phyloP scores from a whole-genome alignment of 2,797 vertebrate species.

The Remorina albescens region DNA sequence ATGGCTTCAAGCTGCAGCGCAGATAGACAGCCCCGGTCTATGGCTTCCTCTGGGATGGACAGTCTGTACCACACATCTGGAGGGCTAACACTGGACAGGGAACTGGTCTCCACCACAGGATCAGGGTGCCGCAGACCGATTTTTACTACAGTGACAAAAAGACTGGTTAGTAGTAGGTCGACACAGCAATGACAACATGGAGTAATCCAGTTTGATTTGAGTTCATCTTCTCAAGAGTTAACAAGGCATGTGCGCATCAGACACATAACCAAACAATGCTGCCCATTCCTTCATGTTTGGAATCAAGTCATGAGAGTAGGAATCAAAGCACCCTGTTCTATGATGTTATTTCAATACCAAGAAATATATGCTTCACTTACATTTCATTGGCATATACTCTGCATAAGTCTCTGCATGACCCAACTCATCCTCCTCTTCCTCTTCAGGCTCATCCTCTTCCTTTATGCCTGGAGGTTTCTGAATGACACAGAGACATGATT shows the following conservation, averaged over 20 bases:
- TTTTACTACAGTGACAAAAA: conserved; percentile 85
- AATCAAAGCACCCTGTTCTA: background rate
- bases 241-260: background rate
- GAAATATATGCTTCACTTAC: conserved; percentile 77
- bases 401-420: conserved; percentile 98
- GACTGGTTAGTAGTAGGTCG: conserved; percentile 18
- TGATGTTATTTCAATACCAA: background rate
- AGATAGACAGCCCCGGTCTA: conserved; percentile 95
- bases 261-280: background rate
- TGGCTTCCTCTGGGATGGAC: conserved; percentile 93
- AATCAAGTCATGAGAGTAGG: background rate
- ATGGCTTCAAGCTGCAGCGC: conserved; percentile 97
- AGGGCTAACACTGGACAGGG: conserved; percentile 95
- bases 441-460: conserved; percentile 96
- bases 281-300: too few species aligned
- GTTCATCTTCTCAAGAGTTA: background rate
- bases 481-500: conserved; percentile 51
- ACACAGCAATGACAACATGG: background rate
- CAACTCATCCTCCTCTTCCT: conserved; percentile 98
- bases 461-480: conserved; percentile 92
- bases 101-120: conserved; percentile 97
- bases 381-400: conserved; percentile 99
- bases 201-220: background rate
- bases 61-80: conserved; percentile 98
- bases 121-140: conserved; percentile 96